Base-by-base conservation (phyloP, 2,113 vertebrate genomes). In the Microtus oregoni region DNA sequence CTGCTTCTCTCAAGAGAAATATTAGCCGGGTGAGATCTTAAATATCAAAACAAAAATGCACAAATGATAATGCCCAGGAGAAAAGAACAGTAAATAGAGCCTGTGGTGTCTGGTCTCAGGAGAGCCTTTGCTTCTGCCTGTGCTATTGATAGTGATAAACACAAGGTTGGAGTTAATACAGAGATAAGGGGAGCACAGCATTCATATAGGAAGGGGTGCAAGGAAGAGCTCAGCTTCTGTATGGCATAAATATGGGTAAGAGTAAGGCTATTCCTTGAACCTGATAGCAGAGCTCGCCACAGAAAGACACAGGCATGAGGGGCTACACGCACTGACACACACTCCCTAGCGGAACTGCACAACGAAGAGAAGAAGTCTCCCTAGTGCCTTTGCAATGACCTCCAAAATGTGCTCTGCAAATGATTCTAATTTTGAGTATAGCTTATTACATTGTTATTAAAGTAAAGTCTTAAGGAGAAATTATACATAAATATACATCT, bases 1-100 rank as follows among this genome's bases (percentile, higher is more conserved):
- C 41, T 41, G 41, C 41, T 41, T 41, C 41, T 41, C 41, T 41
- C 41, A 41, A 41, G 41, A 41, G 41, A 41, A 41, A 41, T 41
- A 41, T 41, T 41, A 41, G 3, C 41, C 41, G 41, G 41, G 3
- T 94, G 77, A 94, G 86, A 47, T 79, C 70, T 52, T 77, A 83
- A 68, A 93, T 93, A 86, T 63, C 76, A 96, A 98, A 97, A 63
- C 94, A 98, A 96, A 96, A 94, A 91, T 75, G 73, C 44, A 87
- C 85, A 91, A 97, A 85, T 9, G 13, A 26, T 87, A 91, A 96
- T 77, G 22, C 91, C 73, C 92, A 88, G 20, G 86, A 30, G 82
- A 35, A 90, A 96, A 98, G 35, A 44, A 77, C 63, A 65, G 13
- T 87, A 58, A 96, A 86, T 86, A 97, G 92, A 96, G 91, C 82